Percentiles rank a stretch among this genome's conserved stretches.
Evolutionary conservation across 1,140 invertebrate species (phyloP).

Genomic region (Tyrophagus putrescentiae): DNA sequence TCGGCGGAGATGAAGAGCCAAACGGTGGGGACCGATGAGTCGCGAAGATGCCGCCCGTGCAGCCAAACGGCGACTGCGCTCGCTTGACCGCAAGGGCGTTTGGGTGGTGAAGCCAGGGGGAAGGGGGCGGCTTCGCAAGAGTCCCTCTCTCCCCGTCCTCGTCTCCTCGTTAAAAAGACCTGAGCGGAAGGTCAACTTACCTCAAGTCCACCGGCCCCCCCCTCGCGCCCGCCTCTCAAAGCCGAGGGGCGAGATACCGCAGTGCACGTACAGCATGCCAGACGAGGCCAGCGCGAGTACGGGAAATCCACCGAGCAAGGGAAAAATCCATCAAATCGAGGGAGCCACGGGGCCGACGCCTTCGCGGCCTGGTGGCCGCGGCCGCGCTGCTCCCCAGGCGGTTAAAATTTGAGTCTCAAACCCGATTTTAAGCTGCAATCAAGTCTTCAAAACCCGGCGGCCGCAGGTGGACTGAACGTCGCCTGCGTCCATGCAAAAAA

Average conservation of each 20-base stretch:
- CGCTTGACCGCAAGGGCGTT: conserved; percentile 5
- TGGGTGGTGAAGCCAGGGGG: not conserved
- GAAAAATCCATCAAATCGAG: conserved; percentile 8
- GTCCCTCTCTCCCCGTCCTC: too few relatives aligned
- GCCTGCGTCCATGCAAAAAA: not conserved
- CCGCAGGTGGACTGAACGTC: conserved; percentile 12
- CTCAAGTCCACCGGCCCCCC: too few relatives aligned
- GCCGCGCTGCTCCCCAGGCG: not conserved
- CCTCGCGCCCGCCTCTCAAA: conserved; percentile 4
- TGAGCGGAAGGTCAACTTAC: not conserved
- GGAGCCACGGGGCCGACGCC: not conserved
- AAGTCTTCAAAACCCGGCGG: conserved; percentile 8
- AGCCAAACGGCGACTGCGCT: not conserved
- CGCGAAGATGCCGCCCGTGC: not conserved
- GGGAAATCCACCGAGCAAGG: conserved; percentile 5
- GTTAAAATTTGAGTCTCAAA: conserved; percentile 12
- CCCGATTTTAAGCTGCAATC: conserved; percentile 17
- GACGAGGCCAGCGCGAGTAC: not conserved
- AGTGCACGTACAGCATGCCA: conserved; percentile 1
- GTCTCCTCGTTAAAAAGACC: not conserved
- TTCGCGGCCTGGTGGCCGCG: not conserved
- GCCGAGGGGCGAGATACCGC: not conserved
- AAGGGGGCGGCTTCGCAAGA: conserved; percentile 5
- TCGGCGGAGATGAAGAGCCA: conserved; percentile 14
- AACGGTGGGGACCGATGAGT: conserved; percentile 11